Evolutionary conservation across 1,140 invertebrate genomes (phyloP), one percentile per base, ranked within the genome.

Genomic region (Elysia chlorotica): DNA sequence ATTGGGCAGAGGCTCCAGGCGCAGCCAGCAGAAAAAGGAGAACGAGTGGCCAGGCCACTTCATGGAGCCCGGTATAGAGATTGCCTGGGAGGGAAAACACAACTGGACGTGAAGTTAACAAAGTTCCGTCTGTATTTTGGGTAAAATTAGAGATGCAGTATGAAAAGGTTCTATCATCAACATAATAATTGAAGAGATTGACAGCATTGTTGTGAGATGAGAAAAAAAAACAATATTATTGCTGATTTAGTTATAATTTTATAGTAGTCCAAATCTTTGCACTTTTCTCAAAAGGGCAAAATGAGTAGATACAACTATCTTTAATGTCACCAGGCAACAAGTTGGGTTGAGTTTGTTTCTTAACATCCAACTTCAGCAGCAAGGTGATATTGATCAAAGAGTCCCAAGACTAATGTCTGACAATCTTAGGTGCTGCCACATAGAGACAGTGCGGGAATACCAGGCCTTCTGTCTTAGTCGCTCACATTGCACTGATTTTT

Each of bases 21-120:
- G 87, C 6, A 92, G 73, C 85, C 91, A 91, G 33, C 89, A 85
- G 77, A 91, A 90, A 75, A 92, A 91, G 30, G 88, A 89, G 74
- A 91, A 91, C 48, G 90, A 90, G 38, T 71, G 30, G 2, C 84
- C 83, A 14, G 90, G 90, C 76, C 90, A 90, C 48, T 90, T 89
- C 87, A 90, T 90, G 33, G 91, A 87, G 17, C 88, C 63, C 86
- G 89, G 90, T 87, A 91, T 85, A 25, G 78, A 79, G 65, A 92
- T 89, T 2, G 90, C 90, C 85, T 91, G 79, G 30, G 74, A 76
- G 4, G 56, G 36, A 63, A 28, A 37, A 48, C 5, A 4, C 36
- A 61, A 61, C n/a, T 30, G 10, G 30, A 21, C 21, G 10, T 31
- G 17, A 33, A 48, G 17, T 23, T 25, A 14, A 67, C 41, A 67